Percentiles rank a stretch among this genome's conserved stretches.
phyloP scores from a whole-genome alignment of 2,888 invertebrate genomes.

The Leucania comma region DNA sequence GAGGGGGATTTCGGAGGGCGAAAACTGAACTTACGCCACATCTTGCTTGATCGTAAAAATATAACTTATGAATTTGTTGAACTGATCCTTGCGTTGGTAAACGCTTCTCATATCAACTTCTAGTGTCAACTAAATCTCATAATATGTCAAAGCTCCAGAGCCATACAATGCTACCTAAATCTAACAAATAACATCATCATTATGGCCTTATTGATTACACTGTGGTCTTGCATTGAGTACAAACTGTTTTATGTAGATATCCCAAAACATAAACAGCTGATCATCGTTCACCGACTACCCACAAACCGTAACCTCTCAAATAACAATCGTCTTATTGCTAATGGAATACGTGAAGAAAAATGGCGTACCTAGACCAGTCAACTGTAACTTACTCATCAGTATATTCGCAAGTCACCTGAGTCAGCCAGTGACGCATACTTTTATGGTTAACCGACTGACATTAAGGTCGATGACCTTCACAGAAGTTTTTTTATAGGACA shows the following conservation, averaged over 20 bases:
- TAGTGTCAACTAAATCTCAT: no score
- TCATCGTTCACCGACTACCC: background rate
- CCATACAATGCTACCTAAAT: no score
- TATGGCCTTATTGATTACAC: background rate
- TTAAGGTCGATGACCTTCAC: constrained; percentile 66
- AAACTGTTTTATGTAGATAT: constrained; percentile 8
- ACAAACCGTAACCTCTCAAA: constrained; percentile 14
- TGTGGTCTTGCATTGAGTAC: background rate
- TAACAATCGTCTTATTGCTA: constrained; percentile 19
- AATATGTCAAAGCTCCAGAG: no score
- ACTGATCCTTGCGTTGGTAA: background rate
- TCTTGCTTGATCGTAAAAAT: constrained; percentile 12
- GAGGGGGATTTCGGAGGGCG: constrained; percentile 38
- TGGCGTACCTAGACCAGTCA: constrained; percentile 37
- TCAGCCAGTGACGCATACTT: constrained; percentile 66
- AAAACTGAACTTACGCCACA: constrained; percentile 15
- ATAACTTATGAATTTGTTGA: constrained; percentile 4
- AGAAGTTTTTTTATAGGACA: constrained; percentile 54
- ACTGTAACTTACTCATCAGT: constrained; percentile 46
- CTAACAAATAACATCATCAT: no score
- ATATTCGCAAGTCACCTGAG: constrained; percentile 64
- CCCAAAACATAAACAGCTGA: constrained; percentile 10
- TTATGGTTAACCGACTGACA: constrained; percentile 53
- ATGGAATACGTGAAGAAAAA: constrained; percentile 26
- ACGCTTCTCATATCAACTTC: background rate